A percentile compares a stretch with the other conserved stretches of the same genome.
phyloP scores from a whole-genome alignment of 2,113 vertebrate species.

The Onychostoma macrolepis region DNA sequence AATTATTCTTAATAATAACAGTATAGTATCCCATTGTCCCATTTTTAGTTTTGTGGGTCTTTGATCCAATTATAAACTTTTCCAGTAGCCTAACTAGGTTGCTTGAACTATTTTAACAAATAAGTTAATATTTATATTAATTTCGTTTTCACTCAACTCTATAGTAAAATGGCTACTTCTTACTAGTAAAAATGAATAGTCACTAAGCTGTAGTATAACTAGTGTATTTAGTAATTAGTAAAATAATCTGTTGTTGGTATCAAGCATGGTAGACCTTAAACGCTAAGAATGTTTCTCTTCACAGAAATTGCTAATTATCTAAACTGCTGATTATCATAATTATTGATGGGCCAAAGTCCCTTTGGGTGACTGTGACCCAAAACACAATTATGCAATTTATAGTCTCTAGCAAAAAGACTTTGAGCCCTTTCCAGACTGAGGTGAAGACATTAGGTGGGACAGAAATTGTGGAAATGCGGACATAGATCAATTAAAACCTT shows the following conservation, averaged over 20 bases:
- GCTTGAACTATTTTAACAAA: background rate
- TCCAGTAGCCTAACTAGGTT: background rate
- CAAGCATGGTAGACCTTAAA: background rate
- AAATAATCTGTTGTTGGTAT: background rate
- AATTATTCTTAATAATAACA: background rate
- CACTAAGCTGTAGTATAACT: background rate
- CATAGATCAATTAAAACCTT: background rate
- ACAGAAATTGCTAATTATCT: background rate
- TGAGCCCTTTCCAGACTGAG: background rate
- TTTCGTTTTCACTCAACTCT: background rate
- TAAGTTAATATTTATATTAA: background rate
- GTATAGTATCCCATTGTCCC: background rate
- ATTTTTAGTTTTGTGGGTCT: background rate
- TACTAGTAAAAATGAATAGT: background rate
- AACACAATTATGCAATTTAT: background rate
- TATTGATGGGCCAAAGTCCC: background rate
- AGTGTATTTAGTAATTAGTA: background rate
- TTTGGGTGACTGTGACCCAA: background rate
- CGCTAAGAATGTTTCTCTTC: background rate
- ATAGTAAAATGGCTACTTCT: background rate
- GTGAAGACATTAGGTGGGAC: background rate
- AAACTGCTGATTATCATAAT: background rate
- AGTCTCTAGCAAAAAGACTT: background rate
- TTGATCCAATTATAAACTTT: background rate
- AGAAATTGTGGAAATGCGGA: background rate